A percentile compares a stretch with the other conserved stretches of the same genome.
Evolutionary conservation across 2,888 invertebrate species (phyloP).

Genomic region (Ypsolopha sequella): DNA sequence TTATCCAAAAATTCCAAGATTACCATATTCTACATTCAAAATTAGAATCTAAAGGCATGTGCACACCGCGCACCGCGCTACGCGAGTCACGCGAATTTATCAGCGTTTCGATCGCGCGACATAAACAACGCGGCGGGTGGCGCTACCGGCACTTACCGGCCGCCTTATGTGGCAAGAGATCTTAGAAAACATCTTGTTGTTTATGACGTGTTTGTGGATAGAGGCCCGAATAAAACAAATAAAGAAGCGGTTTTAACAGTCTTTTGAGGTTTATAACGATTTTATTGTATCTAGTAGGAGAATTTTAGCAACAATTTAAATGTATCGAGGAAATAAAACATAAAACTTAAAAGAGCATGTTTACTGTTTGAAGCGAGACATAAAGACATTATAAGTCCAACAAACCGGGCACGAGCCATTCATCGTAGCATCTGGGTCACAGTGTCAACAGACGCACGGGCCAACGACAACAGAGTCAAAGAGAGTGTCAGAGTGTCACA

Average conservation of each 20-base stretch:
- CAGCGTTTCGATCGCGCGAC: slow-evolving; percentile 37
- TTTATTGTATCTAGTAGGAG: too few species aligned
- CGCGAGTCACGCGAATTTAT: slow-evolving; percentile 25
- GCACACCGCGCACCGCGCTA: slow-evolving; percentile 33
- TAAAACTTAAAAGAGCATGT: too few species aligned
- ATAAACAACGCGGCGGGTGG: slow-evolving; percentile 62
- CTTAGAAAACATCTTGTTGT: slow-evolving; percentile 2
- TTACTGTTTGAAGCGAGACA: too few species aligned
- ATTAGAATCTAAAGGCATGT: slow-evolving; percentile 33
- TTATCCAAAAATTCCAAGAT: too few species aligned
- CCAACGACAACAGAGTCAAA: slow-evolving; percentile 7
- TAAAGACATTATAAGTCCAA: too few species aligned
- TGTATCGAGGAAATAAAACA: not conserved
- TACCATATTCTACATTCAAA: too few species aligned
- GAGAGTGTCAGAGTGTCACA: slow-evolving; percentile 24
- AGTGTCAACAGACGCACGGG: not conserved
- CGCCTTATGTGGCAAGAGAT: not conserved
- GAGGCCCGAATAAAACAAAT: not conserved
- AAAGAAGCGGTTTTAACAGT: not conserved
- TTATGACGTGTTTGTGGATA: slow-evolving; percentile 1
- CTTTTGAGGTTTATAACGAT: too few species aligned
- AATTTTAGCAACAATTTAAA: too few species aligned
- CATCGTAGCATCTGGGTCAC: not conserved
- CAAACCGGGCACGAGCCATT: not conserved
- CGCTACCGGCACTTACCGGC: slow-evolving; percentile 31